Conservation (phyloP, 2,797 vertebrate species). For the Fistularia tabacaria region DNA sequence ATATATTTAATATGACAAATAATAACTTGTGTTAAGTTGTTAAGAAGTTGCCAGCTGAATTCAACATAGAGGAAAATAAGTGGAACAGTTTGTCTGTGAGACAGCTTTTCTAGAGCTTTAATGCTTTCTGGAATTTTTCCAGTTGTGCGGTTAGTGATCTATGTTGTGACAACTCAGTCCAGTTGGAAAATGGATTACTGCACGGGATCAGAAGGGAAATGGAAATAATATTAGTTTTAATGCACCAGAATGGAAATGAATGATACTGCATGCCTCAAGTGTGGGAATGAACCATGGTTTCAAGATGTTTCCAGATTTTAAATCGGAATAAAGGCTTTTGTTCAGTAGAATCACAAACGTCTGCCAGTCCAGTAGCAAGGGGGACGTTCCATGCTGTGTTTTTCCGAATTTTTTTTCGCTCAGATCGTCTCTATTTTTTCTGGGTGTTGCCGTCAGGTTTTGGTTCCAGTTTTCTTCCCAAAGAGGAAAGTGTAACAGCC, state of each 20-base stretch:
- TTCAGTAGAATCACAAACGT: slow-evolving; percentile 30
- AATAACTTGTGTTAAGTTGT: slow-evolving; percentile 16
- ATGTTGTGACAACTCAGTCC: slow-evolving; percentile 34
- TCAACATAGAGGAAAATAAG: slow-evolving; percentile 11
- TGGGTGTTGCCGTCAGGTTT: slow-evolving; percentile 79
- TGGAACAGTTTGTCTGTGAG: slow-evolving; percentile 2
- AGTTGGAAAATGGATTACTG: slow-evolving; percentile 47
- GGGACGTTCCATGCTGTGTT: slow-evolving; percentile 42
- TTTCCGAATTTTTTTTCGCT: slow-evolving; percentile 44
- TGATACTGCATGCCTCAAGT: slow-evolving; percentile 25
- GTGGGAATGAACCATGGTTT: slow-evolving; percentile 45
- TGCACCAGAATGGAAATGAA: slow-evolving; percentile 54
- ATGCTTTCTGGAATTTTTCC: slow-evolving; percentile 5
- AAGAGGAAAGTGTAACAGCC: slow-evolving; percentile 87
- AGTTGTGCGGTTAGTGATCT: slow-evolving; percentile 8
- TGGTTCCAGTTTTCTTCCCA: slow-evolving; percentile 92
- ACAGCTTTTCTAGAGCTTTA: slow-evolving; percentile 11
- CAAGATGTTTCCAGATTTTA: slow-evolving; percentile 6
- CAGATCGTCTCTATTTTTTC: slow-evolving; percentile 36
- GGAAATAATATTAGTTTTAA: slow-evolving; percentile 54
- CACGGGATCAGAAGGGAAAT: slow-evolving; percentile 29
- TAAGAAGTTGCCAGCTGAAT: slow-evolving; percentile 13
- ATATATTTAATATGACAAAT: slow-evolving; percentile 2
- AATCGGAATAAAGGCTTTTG: slow-evolving; percentile 39
- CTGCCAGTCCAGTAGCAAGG: slow-evolving; percentile 33